Conservation (phyloP, 1,140 invertebrate species). For the Centruroides sculpturatus region DNA sequence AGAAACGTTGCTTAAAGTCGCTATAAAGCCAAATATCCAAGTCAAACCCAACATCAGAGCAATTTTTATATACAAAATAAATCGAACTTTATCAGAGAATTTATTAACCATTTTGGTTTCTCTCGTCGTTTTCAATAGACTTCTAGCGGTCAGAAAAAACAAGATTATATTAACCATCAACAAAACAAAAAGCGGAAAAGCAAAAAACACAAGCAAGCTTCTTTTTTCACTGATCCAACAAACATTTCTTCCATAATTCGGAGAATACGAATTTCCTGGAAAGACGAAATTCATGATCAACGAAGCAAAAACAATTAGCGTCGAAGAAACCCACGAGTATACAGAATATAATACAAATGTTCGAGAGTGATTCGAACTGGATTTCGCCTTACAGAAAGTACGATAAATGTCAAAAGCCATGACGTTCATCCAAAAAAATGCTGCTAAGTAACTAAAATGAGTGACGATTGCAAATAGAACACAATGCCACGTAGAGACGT, state of each 20-base stretch:
- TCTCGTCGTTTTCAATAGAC: constrained; percentile 7
- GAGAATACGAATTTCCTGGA: constrained; percentile 12
- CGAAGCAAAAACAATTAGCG: constrained; percentile 20
- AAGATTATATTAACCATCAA: constrained; percentile 34
- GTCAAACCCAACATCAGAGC: constrained; percentile 35
- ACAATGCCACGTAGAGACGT: too few relatives aligned
- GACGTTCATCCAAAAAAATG: constrained; percentile 91
- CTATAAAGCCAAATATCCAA: constrained; percentile 33
- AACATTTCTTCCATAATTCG: constrained; percentile 22
- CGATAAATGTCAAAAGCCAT: constrained; percentile 94
- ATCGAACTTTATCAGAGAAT: constrained; percentile 18
- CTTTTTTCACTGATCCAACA: constrained; percentile 41
- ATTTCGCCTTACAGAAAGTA: constrained; percentile 37
- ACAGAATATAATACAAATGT: constrained; percentile 22
- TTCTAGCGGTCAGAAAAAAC: constrained; percentile 35
- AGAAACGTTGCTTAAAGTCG: constrained; percentile 19
- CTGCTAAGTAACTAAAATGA: constrained; percentile 53
- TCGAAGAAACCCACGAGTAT: constrained; percentile 25
- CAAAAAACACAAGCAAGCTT: constrained; percentile 38
- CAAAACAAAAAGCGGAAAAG: constrained; percentile 34
- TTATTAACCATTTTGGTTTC: constrained; percentile 13
- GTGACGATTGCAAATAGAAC: too few relatives aligned
- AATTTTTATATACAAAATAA: constrained; percentile 36
- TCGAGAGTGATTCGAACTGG: too few relatives aligned
- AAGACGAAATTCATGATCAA: constrained; percentile 14